Conservation (phyloP, 2,888 invertebrate species). For the Rotaria socialis region DNA sequence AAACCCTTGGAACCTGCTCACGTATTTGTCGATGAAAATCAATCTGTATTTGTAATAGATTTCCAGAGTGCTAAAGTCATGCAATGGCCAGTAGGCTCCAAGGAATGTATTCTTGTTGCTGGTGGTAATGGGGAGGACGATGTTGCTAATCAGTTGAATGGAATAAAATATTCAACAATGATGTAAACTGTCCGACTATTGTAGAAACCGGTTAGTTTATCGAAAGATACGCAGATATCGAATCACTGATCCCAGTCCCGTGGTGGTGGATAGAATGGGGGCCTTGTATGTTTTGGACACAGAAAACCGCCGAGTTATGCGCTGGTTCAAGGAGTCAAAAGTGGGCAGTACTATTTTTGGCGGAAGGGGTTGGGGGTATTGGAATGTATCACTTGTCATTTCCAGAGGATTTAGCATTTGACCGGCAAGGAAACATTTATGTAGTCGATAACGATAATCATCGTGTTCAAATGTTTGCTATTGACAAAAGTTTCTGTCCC, state of each 20-base stretch:
- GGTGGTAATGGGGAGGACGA: not conserved
- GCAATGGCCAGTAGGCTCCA: not conserved
- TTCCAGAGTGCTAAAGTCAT: not conserved
- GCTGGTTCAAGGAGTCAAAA: not conserved
- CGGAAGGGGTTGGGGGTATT: not conserved
- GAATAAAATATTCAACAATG: too few relatives aligned
- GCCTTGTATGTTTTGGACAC: not conserved
- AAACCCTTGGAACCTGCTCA: not conserved
- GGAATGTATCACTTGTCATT: too few relatives aligned
- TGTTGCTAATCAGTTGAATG: not conserved
- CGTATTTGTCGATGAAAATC: not conserved
- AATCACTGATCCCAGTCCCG: not conserved
- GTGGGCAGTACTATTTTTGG: not conserved
- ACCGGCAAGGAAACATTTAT: too few relatives aligned
- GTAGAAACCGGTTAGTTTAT: too few relatives aligned
- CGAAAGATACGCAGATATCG: too few relatives aligned
- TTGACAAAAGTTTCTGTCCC: too few relatives aligned
- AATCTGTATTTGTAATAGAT: not conserved
- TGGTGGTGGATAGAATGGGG: not conserved
- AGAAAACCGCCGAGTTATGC: not conserved
- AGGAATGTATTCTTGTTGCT: not conserved
- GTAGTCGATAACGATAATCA: too few relatives aligned
- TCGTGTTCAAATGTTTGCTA: too few relatives aligned
- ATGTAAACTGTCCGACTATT: too few relatives aligned
- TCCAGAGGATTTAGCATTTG: too few relatives aligned